These are phyloP conservation scores for Melitaea cinxia DNA, from an alignment of 1,140 invertebrate species.

Conservation along the genomic window DNA sequence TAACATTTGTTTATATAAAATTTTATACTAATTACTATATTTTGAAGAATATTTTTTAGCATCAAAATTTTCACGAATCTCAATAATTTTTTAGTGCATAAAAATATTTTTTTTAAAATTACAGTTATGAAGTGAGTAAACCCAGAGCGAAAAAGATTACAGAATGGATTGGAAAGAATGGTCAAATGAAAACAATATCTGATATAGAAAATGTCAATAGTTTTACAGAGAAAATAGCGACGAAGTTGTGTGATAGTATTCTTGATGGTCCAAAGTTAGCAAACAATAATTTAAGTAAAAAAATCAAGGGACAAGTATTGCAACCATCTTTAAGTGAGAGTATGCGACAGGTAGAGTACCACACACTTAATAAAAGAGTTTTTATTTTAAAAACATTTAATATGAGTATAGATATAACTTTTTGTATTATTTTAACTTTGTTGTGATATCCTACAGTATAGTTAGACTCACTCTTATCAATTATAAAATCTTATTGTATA, in stretches of 20 bases:
- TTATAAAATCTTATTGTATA: no score
- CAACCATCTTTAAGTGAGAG: slow-evolving; percentile 56
- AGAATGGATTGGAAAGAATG: slow-evolving; percentile 59
- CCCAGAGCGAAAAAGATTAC: slow-evolving; percentile 56
- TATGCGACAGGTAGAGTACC: slow-evolving; percentile 49
- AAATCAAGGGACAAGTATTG: slow-evolving; percentile 69
- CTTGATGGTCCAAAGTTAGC: slow-evolving; percentile 46
- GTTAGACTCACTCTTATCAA: no score
- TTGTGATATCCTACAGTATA: no score
- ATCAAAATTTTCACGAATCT: no score
- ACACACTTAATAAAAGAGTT: no score
- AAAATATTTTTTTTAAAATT: neutral
- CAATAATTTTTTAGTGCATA: neutral
- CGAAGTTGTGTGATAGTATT: slow-evolving; percentile 67
- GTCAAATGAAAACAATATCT: slow-evolving; percentile 53
- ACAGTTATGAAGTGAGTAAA: slow-evolving; percentile 69
- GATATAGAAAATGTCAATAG: slow-evolving; percentile 63
- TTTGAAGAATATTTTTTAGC: no score
- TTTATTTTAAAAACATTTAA: no score
- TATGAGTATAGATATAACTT: no score
- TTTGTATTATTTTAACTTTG: no score
- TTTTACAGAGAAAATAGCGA: slow-evolving; percentile 55
- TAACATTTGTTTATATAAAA: no score
- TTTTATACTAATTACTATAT: no score
- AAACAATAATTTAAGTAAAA: slow-evolving; percentile 36